phyloP scores from a whole-genome alignment of 2,888 invertebrate genomes.

The Lasioglossum pauxillum region DNA sequence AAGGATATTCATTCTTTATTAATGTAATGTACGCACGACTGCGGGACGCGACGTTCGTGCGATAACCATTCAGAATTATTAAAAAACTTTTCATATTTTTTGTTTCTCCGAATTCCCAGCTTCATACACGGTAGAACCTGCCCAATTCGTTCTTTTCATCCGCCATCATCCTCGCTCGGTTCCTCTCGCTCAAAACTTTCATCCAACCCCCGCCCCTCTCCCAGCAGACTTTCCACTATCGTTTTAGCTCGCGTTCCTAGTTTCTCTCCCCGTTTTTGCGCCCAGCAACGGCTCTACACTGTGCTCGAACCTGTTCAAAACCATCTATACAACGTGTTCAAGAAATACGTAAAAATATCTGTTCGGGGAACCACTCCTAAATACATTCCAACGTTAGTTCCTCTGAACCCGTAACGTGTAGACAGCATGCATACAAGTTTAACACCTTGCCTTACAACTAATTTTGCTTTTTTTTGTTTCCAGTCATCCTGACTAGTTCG shows the following conservation, averaged over 20 bases:
- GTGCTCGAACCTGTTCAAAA: not conserved
- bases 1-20: not conserved
- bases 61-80: not conserved
- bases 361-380: not conserved
- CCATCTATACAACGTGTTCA: not conserved
- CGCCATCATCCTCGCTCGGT: not conserved
- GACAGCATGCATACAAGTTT: too few relatives aligned
- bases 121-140: not conserved
- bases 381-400: not conserved
- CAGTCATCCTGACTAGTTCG: too few relatives aligned
- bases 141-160: constrained; percentile 6
- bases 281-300: not conserved
- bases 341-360: not conserved
- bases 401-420: too few relatives aligned
- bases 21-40: not conserved
- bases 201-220: not conserved
- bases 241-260: constrained; percentile 17
- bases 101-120: not conserved
- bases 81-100: constrained; percentile 11
- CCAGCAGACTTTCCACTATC: constrained; percentile 24
- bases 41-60: not conserved
- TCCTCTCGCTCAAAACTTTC: constrained; percentile 10
- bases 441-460: too few relatives aligned
- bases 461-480: too few relatives aligned
- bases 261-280: not conserved